Conservation (phyloP, 2,888 invertebrate genomes). For the Metellina segmentata region DNA sequence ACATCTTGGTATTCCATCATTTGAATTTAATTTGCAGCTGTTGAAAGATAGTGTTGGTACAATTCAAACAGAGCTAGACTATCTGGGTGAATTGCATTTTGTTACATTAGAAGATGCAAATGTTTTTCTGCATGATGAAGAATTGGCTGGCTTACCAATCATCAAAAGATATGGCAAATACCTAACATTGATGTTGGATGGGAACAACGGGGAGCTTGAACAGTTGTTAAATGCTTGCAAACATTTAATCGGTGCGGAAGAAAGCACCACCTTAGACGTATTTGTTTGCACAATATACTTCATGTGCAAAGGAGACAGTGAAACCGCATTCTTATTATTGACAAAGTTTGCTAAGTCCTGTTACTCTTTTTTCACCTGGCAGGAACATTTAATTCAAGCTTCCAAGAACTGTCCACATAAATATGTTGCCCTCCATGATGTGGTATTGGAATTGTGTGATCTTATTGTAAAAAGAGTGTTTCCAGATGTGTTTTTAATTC, state of each 20-base stretch:
- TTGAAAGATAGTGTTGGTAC: conserved; percentile 7
- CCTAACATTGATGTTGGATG: conserved; percentile 23
- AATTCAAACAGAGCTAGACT: neutral
- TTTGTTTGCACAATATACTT: conserved; percentile 58
- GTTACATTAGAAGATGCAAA: neutral
- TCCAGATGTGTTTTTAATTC: conserved; percentile 53
- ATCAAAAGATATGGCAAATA: conserved; percentile 46
- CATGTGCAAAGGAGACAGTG: conserved; percentile 47
- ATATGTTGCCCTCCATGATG: neutral
- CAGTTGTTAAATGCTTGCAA: conserved; percentile 54
- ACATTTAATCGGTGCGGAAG: conserved; percentile 4
- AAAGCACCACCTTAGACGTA: conserved; percentile 45
- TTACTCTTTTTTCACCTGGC: conserved; percentile 57
- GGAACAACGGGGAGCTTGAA: conserved; percentile 21
- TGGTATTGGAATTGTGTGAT: conserved; percentile 61
- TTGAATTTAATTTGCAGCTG: conserved; percentile 22
- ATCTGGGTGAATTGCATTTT: neutral
- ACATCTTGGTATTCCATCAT: neutral
- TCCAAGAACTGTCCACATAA: neutral
- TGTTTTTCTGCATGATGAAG: conserved; percentile 31
- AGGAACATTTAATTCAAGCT: conserved; percentile 6
- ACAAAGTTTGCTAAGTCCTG: conserved; percentile 48
- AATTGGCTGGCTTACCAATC: conserved; percentile 40
- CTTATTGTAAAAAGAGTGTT: conserved; percentile 55
- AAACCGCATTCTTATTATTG: conserved; percentile 24